A percentile compares a stretch with the other conserved stretches of the same genome.
phyloP scores from a whole-genome alignment of 1,140 invertebrate species.

The Bombus haemorrhoidalis region DNA sequence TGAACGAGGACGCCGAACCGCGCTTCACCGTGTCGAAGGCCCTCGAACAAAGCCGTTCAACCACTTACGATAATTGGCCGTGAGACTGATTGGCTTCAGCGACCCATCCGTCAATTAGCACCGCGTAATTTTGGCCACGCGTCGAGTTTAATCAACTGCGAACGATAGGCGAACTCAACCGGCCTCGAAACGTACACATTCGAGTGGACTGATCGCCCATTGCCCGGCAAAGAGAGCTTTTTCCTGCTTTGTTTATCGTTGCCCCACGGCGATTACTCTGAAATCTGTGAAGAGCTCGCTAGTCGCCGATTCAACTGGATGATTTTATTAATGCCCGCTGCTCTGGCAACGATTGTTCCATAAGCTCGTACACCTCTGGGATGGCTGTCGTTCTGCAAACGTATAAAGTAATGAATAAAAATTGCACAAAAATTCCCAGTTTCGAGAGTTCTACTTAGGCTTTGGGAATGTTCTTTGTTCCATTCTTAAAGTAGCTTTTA shows the following conservation, averaged over 20 bases:
- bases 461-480: neutral
- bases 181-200: slow-evolving; percentile 37
- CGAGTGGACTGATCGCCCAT: neutral
- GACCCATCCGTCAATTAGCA: slow-evolving; percentile 68
- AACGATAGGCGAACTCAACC: slow-evolving; percentile 46
- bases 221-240: neutral
- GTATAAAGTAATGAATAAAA: neutral
- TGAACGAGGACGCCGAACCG: neutral
- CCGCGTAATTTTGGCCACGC: slow-evolving; percentile 65
- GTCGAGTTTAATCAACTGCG: slow-evolving; percentile 71
- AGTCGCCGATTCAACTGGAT: neutral
- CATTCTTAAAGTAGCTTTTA: no score
- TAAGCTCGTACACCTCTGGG: neutral
- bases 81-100: slow-evolving; percentile 57
- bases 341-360: neutral
- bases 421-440: neutral
- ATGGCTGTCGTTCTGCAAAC: neutral
- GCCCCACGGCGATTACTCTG: slow-evolving; percentile 7
- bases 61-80: slow-evolving; percentile 69
- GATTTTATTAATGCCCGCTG: slow-evolving; percentile 1
- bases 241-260: slow-evolving; percentile 36
- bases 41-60: slow-evolving; percentile 43
- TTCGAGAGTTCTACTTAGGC: no score
- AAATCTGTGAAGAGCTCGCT: slow-evolving; percentile 8
- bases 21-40: slow-evolving; percentile 26